These are phyloP conservation scores for Podabrus alpinus DNA, from an alignment of 2,888 invertebrate species.

Conservation along the genomic window DNA sequence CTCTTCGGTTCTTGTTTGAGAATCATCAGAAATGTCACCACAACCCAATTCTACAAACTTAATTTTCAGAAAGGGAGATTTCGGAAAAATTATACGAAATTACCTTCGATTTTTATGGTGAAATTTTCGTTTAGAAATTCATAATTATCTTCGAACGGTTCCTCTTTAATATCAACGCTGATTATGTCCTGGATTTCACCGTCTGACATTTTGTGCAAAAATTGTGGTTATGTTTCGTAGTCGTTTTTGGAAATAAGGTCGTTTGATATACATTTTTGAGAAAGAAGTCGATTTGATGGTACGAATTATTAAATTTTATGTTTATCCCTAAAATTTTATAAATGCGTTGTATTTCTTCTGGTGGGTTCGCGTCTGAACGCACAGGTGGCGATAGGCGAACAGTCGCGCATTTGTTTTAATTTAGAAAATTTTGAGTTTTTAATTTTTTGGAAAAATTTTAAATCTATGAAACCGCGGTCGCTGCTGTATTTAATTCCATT, in stretches of 20 bases:
- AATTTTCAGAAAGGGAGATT: not conserved
- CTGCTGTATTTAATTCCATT: no score
- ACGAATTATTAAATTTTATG: not conserved
- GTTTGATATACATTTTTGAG: not conserved
- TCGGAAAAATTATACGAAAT: not conserved
- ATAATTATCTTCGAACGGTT: not conserved
- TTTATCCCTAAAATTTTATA: not conserved
- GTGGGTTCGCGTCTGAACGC: not conserved
- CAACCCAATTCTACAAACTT: not conserved
- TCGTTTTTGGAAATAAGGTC: not conserved
- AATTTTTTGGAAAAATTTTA: no score
- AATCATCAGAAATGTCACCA: not conserved
- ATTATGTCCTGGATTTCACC: not conserved
- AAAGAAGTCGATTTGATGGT: no score
- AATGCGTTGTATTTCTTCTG: not conserved
- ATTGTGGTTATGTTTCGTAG: not conserved
- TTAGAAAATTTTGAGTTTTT: no score
- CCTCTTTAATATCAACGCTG: not conserved
- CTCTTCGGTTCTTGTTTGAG: not conserved
- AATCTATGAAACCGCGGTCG: no score
- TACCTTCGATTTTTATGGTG: not conserved
- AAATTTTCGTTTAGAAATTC: not conserved
- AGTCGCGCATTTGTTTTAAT: not conserved
- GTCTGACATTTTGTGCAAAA: not conserved
- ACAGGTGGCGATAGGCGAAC: not conserved